Percentiles rank a stretch among this genome's conserved stretches.
phyloP scores from a whole-genome alignment of 2,797 vertebrate species.

The Zalophus californianus region DNA sequence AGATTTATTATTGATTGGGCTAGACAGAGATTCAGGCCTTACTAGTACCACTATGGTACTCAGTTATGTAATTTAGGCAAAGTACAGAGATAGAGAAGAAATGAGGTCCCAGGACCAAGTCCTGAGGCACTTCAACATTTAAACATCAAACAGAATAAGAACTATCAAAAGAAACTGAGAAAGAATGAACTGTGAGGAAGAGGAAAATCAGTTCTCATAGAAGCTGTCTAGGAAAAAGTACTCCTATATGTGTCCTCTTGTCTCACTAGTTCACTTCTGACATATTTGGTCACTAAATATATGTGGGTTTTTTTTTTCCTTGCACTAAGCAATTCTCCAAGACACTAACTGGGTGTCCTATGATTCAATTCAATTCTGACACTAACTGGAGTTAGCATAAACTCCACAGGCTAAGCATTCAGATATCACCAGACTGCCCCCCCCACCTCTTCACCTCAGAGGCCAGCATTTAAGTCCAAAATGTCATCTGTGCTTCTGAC shows the following conservation, averaged over 20 bases:
- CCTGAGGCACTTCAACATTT: neutral
- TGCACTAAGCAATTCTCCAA: neutral
- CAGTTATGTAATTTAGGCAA: neutral
- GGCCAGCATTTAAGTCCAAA: neutral
- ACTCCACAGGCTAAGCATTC: neutral
- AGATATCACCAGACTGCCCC: neutral
- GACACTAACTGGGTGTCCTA: neutral
- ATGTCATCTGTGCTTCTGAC: neutral
- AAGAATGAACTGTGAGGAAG: neutral
- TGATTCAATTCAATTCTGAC: neutral
- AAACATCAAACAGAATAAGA: conserved; percentile 31
- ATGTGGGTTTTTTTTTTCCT: neutral
- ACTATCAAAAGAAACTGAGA: conserved; percentile 13
- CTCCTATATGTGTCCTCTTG: neutral
- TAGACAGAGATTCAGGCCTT: neutral
- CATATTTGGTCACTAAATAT: neutral
- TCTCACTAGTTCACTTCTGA: neutral
- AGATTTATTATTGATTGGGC: neutral
- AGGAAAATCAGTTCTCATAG: neutral
- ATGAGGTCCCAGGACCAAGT: neutral
- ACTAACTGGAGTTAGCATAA: neutral
- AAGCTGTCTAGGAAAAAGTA: neutral
- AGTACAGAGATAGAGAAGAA: neutral
- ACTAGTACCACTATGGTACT: neutral
- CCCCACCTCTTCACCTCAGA: neutral